Conservation (phyloP, 1,140 invertebrate genomes). For the Tetramorium parvispinum region DNA sequence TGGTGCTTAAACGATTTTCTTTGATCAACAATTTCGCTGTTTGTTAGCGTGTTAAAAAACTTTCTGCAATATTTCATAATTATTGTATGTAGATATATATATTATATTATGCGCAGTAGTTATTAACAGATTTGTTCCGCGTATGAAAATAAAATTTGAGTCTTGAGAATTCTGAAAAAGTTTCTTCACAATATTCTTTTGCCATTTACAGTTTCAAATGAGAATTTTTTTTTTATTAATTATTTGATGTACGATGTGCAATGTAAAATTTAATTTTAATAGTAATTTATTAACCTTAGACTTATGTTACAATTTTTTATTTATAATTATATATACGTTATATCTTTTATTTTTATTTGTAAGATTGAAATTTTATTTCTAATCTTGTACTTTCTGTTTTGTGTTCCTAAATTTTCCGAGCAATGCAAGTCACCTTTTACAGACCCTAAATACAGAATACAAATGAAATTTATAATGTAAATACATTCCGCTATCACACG, state of each 20-base stretch:
- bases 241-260: not conserved
- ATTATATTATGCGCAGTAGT: not conserved
- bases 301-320: not conserved
- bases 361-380: not conserved
- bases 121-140: not conserved
- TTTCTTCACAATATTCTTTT: not conserved
- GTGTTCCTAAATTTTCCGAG: conserved; percentile 33
- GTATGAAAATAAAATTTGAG: conserved; percentile 6
- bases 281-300: conserved; percentile 20
- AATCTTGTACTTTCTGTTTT: not conserved
- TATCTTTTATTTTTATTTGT: not conserved
- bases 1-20: not conserved
- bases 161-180: not conserved
- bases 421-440: not conserved
- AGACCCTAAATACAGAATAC: not conserved
- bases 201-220: not conserved
- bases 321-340: not conserved
- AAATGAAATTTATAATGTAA: conserved; percentile 36
- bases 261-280: conserved; percentile 24
- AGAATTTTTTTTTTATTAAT: conserved; percentile 6
- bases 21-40: not conserved
- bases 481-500: conserved; percentile 43
- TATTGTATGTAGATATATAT: conserved; percentile 6
- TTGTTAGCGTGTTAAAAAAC: conserved; percentile 23
- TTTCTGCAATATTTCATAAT: not conserved